These are phyloP conservation scores for Cynocephalus volans DNA, from an alignment of 2,113 vertebrate genomes.

Conservation along the genomic window DNA sequence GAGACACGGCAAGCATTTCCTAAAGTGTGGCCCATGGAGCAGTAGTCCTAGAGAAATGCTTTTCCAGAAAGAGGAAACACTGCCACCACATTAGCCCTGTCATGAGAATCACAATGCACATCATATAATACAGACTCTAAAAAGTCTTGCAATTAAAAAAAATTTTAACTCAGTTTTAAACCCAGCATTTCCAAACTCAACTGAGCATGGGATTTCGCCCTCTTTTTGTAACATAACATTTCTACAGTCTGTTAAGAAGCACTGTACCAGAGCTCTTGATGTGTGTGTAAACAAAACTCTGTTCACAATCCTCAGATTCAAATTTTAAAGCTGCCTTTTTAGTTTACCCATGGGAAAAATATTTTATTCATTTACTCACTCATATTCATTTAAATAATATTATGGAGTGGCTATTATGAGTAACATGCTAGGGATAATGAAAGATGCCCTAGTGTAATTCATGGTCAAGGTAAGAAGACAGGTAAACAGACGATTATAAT, in stretches of 20 bases:
- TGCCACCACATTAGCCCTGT: background rate
- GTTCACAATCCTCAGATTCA: background rate
- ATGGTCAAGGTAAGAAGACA: background rate
- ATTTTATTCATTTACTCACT: background rate
- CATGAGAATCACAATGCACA: background rate
- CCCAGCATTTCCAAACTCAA: background rate
- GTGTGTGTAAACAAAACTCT: background rate
- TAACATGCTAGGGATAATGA: background rate
- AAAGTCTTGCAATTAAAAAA: background rate
- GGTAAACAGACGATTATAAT: no score
- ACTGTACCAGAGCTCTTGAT: background rate
- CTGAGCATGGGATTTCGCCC: background rate
- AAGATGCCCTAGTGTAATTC: background rate
- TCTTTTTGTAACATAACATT: background rate
- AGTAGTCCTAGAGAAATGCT: background rate
- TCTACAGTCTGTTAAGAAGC: background rate
- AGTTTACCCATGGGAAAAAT: rapidly evolving
- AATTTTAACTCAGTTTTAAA: background rate
- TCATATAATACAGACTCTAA: background rate
- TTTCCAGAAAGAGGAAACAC: background rate
- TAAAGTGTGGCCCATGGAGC: background rate
- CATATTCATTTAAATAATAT: background rate
- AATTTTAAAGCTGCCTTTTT: background rate
- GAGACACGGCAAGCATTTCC: background rate
- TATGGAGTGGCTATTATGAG: background rate